Percentiles rank a stretch among this genome's conserved stretches.
phyloP scores from a whole-genome alignment of 2,113 vertebrate species.

The Psilopogon haemacephalus region DNA sequence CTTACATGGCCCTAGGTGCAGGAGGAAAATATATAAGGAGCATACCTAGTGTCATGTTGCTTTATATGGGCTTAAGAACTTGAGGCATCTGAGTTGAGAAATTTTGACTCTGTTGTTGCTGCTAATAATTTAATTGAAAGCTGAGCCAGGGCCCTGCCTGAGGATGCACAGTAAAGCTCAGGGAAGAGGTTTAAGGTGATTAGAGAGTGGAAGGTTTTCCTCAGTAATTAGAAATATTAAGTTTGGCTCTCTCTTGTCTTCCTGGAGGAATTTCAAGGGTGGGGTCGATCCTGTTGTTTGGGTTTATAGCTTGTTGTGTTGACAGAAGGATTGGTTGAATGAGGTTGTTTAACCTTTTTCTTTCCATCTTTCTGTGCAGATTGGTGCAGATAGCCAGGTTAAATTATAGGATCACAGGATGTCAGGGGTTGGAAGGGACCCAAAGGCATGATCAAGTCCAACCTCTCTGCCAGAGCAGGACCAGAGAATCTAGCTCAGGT shows the following conservation, averaged over 20 bases:
- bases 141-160: background rate
- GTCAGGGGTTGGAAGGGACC: no score
- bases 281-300: background rate
- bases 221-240: constrained; percentile 33
- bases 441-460: no score
- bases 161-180: background rate
- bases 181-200: constrained; percentile 14
- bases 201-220: background rate
- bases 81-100: background rate
- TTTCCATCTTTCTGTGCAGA: background rate
- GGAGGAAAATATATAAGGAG: background rate
- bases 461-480: no score
- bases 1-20: background rate
- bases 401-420: no score
- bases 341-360: background rate
- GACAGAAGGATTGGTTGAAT: background rate
- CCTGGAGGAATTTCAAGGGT: constrained; percentile 37
- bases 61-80: background rate
- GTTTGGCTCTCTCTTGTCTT: constrained; percentile 26
- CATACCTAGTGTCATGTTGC: fast-evolving
- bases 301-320: background rate
- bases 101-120: background rate
- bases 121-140: constrained; percentile 1
- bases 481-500: no score
- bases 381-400: background rate